These are phyloP conservation scores for Hemicordylus capensis DNA, from an alignment of 2,113 vertebrate species.

Conservation along the genomic window DNA sequence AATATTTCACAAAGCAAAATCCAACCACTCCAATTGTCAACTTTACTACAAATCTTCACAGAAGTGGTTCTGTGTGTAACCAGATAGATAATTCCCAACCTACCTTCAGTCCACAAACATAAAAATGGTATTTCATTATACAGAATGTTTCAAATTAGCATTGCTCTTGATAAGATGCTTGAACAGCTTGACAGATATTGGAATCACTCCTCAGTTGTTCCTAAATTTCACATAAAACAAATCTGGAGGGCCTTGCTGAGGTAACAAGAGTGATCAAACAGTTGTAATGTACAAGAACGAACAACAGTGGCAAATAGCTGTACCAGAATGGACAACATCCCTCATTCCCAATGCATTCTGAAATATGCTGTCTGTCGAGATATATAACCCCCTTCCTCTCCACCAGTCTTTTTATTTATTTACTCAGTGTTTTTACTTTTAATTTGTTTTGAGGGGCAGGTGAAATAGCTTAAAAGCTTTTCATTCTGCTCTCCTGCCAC, in stretches of 20 bases:
- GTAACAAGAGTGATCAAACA: neutral
- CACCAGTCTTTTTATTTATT: no score
- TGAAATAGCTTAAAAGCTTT: no score
- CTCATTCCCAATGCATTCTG: neutral
- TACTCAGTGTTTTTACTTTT: no score
- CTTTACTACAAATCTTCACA: conserved; percentile 40
- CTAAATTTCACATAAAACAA: neutral
- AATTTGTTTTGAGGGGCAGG: no score
- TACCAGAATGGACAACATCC: no score
- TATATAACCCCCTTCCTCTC: no score
- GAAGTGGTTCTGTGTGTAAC: neutral
- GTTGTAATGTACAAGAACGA: neutral
- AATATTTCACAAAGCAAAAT: conserved; percentile 20
- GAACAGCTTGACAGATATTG: conserved; percentile 44
- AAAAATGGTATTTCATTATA: conserved; percentile 14
- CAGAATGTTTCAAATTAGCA: conserved; percentile 39
- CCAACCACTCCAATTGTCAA: conserved; percentile 35
- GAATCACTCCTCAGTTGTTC: neutral
- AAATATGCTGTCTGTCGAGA: neutral
- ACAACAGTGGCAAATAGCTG: no score
- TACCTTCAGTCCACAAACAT: neutral
- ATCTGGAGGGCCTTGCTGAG: neutral
- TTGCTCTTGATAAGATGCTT: neutral
- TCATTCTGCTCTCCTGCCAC: no score
- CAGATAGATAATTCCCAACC: neutral